phyloP scores from a whole-genome alignment of 2,888 invertebrate genomes.

The Polymixis lichenea region DNA sequence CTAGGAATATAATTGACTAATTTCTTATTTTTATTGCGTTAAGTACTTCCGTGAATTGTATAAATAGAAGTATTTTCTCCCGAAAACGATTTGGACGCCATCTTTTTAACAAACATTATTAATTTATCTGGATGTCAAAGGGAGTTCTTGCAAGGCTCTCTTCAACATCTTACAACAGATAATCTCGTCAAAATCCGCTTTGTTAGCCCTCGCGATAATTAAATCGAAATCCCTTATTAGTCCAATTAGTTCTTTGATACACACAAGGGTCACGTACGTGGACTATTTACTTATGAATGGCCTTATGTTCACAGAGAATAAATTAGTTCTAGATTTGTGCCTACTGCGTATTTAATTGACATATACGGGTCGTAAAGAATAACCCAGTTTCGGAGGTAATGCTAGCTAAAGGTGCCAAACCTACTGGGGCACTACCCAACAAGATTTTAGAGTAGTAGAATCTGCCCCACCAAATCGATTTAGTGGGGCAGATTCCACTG shows the following conservation, averaged over 20 bases:
- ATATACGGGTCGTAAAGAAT: neutral
- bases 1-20: neutral
- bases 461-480: too few species aligned
- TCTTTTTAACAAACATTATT: conserved; percentile 38
- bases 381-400: too few species aligned
- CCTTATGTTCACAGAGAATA: conserved; percentile 36
- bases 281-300: conserved; percentile 39
- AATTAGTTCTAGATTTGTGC: conserved; percentile 10
- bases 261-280: conserved; percentile 23
- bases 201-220: conserved; percentile 50
- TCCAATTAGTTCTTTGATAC: conserved; percentile 56
- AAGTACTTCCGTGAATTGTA: neutral
- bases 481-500: too few species aligned
- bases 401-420: too few species aligned
- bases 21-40: neutral
- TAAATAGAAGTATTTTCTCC: neutral
- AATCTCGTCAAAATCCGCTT: conserved; percentile 51
- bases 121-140: conserved; percentile 44
- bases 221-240: conserved; percentile 55
- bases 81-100: neutral
- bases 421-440: too few species aligned
- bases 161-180: conserved; percentile 36
- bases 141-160: conserved; percentile 17
- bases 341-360: neutral
- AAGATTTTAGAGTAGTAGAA: too few species aligned